phyloP scores from a whole-genome alignment of 2,797 vertebrate genomes.

The Xyrichtys novacula region DNA sequence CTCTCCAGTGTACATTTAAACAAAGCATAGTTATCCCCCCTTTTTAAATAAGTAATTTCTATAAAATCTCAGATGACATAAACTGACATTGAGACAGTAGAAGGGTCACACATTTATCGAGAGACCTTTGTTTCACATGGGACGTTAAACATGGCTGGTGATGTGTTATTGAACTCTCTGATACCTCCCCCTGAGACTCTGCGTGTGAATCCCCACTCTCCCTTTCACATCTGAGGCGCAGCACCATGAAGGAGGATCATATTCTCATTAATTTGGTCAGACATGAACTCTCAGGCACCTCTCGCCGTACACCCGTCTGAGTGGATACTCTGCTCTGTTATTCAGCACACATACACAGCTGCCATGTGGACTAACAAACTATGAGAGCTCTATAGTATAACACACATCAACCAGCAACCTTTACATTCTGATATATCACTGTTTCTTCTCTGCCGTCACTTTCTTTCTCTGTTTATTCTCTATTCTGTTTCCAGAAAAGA shows the following conservation, averaged over 20 bases:
- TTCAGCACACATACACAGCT: conserved; percentile 26
- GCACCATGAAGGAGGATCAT: conserved; percentile 60
- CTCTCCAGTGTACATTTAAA: conserved; percentile 58
- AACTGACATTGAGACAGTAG: conserved; percentile 77
- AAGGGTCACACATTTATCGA: conserved; percentile 77
- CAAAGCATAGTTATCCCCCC: conserved; percentile 28
- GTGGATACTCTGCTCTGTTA: conserved; percentile 39
- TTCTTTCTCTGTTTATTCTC: conserved; percentile 47
- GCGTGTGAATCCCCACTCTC: no score
- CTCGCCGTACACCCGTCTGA: conserved; percentile 42
- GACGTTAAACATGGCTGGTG: conserved; percentile 81
- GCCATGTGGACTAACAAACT: conserved; percentile 27
- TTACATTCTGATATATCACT: conserved; percentile 31
- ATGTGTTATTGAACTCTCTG: conserved; percentile 79
- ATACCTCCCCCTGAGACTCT: no score
- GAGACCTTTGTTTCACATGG: conserved; percentile 83
- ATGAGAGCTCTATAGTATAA: conserved; percentile 11
- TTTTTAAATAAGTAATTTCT: conserved; percentile 77
- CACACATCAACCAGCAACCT: conserved; percentile 26
- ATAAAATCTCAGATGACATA: conserved; percentile 84
- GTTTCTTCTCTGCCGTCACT: conserved; percentile 30
- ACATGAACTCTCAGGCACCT: conserved; percentile 56
- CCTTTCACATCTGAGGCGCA: conserved; percentile 44
- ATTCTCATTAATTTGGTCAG: conserved; percentile 73
- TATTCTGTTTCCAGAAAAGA: conserved; percentile 80